A percentile compares a stretch with the other conserved stretches of the same genome.
These are phyloP conservation scores for Troglohyphantes excavatus DNA, from an alignment of 2,888 invertebrate species.

Conservation along the genomic window DNA sequence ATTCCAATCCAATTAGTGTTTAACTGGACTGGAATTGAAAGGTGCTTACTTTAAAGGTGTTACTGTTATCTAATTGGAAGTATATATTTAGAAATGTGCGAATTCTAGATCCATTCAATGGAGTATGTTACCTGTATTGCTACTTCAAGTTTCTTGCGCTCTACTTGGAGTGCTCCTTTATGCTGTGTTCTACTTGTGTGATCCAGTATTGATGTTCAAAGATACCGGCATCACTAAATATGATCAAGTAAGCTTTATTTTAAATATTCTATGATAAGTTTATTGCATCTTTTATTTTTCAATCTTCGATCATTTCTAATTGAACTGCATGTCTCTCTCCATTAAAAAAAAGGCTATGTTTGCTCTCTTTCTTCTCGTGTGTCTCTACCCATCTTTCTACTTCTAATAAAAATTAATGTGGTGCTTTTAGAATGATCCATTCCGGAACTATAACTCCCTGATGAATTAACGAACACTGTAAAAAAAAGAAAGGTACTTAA, in stretches of 20 bases:
- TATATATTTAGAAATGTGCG: not conserved
- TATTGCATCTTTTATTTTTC: too few species aligned
- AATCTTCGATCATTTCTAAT: too few species aligned
- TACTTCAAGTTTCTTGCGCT: constrained; percentile 88
- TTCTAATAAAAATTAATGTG: too few species aligned
- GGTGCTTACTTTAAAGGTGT: not conserved
- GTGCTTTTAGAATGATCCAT: too few species aligned
- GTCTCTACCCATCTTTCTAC: too few species aligned
- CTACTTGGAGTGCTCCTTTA: constrained; percentile 92
- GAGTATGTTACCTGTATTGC: constrained; percentile 23
- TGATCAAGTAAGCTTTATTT: constrained; percentile 86
- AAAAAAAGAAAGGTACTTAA: too few species aligned
- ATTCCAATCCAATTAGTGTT: not conserved
- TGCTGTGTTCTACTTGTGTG: constrained; percentile 91
- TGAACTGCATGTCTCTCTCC: too few species aligned
- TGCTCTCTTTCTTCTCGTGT: too few species aligned
- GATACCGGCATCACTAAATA: constrained; percentile 84
- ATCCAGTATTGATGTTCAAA: constrained; percentile 86
- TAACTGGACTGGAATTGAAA: not conserved
- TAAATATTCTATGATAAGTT: too few species aligned
- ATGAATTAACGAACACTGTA: too few species aligned
- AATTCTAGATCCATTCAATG: constrained; percentile 18
- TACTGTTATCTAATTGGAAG: not conserved
- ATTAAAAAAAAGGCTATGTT: too few species aligned
- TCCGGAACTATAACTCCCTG: too few species aligned